These are phyloP conservation scores for Diplodus puntazzo DNA, from an alignment of 2,797 vertebrate species.

Conservation along the genomic window DNA sequence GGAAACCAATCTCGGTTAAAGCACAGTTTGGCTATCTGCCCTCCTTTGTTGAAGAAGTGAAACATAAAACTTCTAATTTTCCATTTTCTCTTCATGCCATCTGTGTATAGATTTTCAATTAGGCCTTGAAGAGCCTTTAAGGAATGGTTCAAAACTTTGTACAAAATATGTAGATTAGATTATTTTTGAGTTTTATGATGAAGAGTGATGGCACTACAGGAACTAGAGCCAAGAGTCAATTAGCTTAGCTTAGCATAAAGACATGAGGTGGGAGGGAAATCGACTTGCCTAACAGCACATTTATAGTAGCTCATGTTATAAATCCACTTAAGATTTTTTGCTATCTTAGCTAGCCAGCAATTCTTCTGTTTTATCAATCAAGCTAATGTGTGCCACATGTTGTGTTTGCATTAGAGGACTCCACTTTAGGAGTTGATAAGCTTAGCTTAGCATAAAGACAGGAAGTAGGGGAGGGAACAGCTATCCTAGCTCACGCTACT, in stretches of 20 bases:
- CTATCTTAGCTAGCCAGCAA: no score
- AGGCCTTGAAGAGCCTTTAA: no score
- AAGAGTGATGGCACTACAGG: not conserved
- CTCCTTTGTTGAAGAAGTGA: slow-evolving; percentile 8
- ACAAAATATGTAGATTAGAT: not conserved
- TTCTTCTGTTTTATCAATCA: no score
- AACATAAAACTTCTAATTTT: slow-evolving; percentile 7
- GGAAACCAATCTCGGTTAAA: slow-evolving; percentile 15
- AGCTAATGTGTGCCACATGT: no score
- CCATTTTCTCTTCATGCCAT: not conserved
- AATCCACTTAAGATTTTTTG: no score
- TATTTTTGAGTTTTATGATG: not conserved
- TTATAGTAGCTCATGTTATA: not conserved
- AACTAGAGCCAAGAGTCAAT: not conserved
- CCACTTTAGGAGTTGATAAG: no score
- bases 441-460: no score
- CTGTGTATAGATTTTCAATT: slow-evolving; percentile 10
- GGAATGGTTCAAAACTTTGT: no score
- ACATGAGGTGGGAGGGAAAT: not conserved
- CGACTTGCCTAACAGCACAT: not conserved
- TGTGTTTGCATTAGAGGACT: no score
- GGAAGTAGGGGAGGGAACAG: no score
- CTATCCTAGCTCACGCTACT: no score
- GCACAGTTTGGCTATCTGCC: slow-evolving; percentile 4
- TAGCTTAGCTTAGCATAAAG: slow-evolving; percentile 2